Evolutionary conservation across 1,140 invertebrate genomes (phyloP).

Genomic region (Zaprionus gabonicus): DNA sequence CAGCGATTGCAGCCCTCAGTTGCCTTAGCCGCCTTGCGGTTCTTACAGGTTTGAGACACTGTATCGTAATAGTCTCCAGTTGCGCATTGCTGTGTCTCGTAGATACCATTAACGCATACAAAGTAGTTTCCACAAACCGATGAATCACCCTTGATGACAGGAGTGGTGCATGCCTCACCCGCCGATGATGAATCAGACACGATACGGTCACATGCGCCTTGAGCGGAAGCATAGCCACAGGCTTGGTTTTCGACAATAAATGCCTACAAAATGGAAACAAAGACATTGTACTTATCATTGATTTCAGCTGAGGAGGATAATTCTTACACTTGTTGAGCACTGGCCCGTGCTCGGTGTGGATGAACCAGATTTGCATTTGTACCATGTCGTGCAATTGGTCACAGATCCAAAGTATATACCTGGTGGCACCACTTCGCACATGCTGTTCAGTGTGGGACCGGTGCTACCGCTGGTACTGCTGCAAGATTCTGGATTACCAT

Average conservation of each 20-base stretch:
- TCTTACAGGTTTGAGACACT: fast-evolving
- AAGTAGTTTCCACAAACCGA: slow-evolving; percentile 38
- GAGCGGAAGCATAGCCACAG: slow-evolving; percentile 8
- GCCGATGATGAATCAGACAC: not conserved
- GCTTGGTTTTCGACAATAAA: not conserved
- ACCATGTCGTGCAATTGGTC: slow-evolving; percentile 14
- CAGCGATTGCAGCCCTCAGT: slow-evolving; percentile 52
- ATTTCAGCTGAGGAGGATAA: not conserved
- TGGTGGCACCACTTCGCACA: slow-evolving; percentile 50
- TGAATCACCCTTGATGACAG: not conserved
- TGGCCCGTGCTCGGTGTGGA: not conserved
- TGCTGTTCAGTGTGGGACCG: not conserved
- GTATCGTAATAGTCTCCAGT: slow-evolving; percentile 40
- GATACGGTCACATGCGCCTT: slow-evolving; percentile 40
- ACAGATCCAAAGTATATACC: slow-evolving; percentile 47
- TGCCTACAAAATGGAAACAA: slow-evolving; percentile 9
- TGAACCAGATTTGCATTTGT: slow-evolving; percentile 18
- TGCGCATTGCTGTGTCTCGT: slow-evolving; percentile 15
- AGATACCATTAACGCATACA: slow-evolving; percentile 21
- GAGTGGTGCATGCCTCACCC: not conserved
- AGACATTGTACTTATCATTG: not conserved
- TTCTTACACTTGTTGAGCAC: slow-evolving; percentile 26
- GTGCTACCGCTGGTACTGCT: too few species aligned
- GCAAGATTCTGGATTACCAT: slow-evolving; percentile 16
- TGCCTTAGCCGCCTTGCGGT: slow-evolving; percentile 20